These are phyloP conservation scores for Monochamus saltuarius DNA, from an alignment of 1,140 invertebrate genomes.

Conservation along the genomic window DNA sequence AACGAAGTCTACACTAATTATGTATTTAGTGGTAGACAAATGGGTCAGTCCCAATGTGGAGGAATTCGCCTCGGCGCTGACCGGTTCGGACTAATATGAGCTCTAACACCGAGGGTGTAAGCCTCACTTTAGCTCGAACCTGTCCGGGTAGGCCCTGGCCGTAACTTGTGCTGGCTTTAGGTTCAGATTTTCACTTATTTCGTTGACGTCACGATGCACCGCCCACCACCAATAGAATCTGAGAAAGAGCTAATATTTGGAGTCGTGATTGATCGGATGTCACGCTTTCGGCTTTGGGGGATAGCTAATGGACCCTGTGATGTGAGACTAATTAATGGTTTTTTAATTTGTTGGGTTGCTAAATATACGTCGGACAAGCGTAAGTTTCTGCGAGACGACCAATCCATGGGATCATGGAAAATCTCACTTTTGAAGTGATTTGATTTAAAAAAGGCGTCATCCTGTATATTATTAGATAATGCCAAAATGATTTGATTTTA, in stretches of 20 bases:
- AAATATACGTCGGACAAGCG: background rate
- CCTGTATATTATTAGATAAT: too few species aligned
- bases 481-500: too few species aligned
- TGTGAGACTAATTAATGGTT: conserved; percentile 21
- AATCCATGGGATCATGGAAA: too few species aligned
- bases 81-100: background rate
- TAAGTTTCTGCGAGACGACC: background rate
- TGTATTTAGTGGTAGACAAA: conserved; percentile 27
- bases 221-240: conserved; percentile 30
- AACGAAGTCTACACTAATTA: conserved; percentile 29
- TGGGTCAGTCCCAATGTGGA: conserved; percentile 15
- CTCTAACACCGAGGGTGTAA: conserved; percentile 25
- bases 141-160: conserved; percentile 4
- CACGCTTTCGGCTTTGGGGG: background rate
- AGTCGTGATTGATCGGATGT: conserved; percentile 16
- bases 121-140: conserved; percentile 13
- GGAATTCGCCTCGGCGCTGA: conserved; percentile 13
- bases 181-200: conserved; percentile 13
- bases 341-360: conserved; percentile 13
- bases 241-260: conserved; percentile 35
- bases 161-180: conserved; percentile 18
- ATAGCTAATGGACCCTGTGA: too few species aligned
- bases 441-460: too few species aligned
- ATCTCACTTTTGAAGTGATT: too few species aligned
- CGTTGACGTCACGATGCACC: conserved; percentile 28